A percentile compares a stretch with the other conserved stretches of the same genome.
Evolutionary conservation across 2,888 invertebrate species (phyloP).

Genomic region (Gonocerus acuteangulatus): DNA sequence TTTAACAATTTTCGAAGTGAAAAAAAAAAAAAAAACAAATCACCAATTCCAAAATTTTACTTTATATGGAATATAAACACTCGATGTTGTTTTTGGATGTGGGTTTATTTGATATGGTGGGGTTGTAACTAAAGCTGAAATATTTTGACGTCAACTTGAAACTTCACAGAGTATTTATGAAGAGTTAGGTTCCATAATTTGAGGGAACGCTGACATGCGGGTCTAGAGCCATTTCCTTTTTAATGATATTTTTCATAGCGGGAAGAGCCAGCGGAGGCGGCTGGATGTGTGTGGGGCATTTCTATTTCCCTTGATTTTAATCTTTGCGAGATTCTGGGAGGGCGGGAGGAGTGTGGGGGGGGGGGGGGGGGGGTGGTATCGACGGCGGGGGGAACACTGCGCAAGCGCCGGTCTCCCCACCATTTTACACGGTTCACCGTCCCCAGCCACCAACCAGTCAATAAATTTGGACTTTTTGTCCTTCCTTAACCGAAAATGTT

Average conservation of each 20-base stretch:
- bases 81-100: too few species aligned
- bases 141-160: too few species aligned
- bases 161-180: too few species aligned
- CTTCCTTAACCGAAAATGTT: conserved; percentile 13
- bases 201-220: neutral
- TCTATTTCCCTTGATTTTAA: conserved; percentile 25
- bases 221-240: neutral
- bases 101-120: too few species aligned
- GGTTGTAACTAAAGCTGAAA: too few species aligned
- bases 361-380: neutral
- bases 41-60: too few species aligned
- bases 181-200: too few species aligned
- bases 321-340: conserved; percentile 18
- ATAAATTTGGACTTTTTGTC: conserved; percentile 23
- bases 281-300: neutral
- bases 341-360: neutral
- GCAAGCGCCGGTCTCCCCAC: conserved; percentile 8
- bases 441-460: conserved; percentile 12
- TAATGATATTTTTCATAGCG: too few species aligned
- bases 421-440: conserved; percentile 21
- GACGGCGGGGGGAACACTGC: neutral
- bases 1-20: too few species aligned
- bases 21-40: too few species aligned
- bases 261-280: neutral
- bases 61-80: too few species aligned